Evolutionary conservation across 2,888 invertebrate genomes (phyloP), one percentile per base, ranked within the genome.

Genomic region (Habrosyne pyritoides): DNA sequence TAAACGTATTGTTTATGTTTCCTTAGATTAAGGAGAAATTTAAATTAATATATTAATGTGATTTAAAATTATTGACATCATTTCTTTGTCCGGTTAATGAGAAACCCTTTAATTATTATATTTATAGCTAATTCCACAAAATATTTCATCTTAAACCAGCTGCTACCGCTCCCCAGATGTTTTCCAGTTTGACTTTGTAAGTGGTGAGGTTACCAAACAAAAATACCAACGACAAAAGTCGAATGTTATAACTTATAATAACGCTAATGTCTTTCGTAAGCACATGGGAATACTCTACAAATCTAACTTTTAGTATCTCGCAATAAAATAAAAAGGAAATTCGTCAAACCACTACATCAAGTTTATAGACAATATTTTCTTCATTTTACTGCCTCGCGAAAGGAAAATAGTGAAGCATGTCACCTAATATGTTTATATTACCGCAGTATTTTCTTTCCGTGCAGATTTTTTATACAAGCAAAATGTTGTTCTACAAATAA

Each of bases 321-420:
- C 42, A 18, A 42, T 50, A 28, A 50, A 18, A 30, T 50, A 28
- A 28, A 50, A 50, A 28, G 18, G 21, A 50, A 18, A 50, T 50
- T 21, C 26, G 26, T 28, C 26, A 50, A 49, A 50, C 28, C 21
- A 21, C 50, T 28, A 28, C 28, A 18, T 28, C 28, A 28, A 28
- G 28, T 50, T 50, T 50, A 50, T 50, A 28, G 50, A 28, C 50
- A 28, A 50, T 50, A 50, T 28, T 18, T 50, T 50, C 28, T 50
- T 28, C 50, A 50, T 50, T 50, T 50, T 50, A 50, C 30, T 50
- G 50, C 50, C 28, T 50, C 30, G 28, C 21, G 50, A 50, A 50
- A 28, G 30, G 28, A 28, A 50, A 50, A 50, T 50, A 48, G 48
- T 26, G 24, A 48, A n/a, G 28, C 50, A 12, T 28, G 50, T 28